Base-by-base conservation (phyloP, 2,797 vertebrate species). In the Masticophis lateralis region DNA sequence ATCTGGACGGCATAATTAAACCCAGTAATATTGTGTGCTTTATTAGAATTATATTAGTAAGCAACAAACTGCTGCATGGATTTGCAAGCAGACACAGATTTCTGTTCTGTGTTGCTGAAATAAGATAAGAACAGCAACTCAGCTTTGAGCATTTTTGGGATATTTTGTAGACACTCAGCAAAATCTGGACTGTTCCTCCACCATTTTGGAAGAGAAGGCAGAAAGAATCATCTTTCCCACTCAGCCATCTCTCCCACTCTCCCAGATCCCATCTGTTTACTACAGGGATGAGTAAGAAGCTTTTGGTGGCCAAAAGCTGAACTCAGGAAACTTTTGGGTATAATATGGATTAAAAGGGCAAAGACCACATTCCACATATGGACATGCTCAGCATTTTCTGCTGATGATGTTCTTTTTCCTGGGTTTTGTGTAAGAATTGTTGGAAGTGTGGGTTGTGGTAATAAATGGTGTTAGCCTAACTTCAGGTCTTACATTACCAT, bases 21-120 rank as follows among this genome's bases (percentile, higher is more conserved):
- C 93, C 96, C 94, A 89, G 95, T 96, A 97, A 97, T 94, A 90
- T 86, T 96, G 94, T 96, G 92, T 94, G 92, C 96, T 97, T 98
- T 97, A 96, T 95, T 95, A 96, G 95, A 1, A 91, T 95, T 95
- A 90, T 91, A 97, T 96, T 97, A 95, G 94, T 94, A 96, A 93
- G 92, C 86, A 93, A 95, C 60, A 91, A 96, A 97, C 95, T 96
- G 96, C 95, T 94, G 90, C 59, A 79, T 59, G 93, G 95, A 94
- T 96, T 94, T 94, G 69, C 93, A 59, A 10, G 53, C 88, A 83
- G 56, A 83, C 16, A 63, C 87, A 93, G 61, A 63, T 13, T 18
- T 43, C n/a, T 20, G 25, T 28, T 83, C 6, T 89, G 22, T 32
- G 61, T 22, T 63, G 66, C 56, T 32, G 53, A 69, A 55, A 32